Evolutionary conservation across 30 jellyfish, hydroid and myxozoan genomes (phyloP), one percentile per base, ranked within the genome.

Genomic region (Turritopsis dohrnii): DNA sequence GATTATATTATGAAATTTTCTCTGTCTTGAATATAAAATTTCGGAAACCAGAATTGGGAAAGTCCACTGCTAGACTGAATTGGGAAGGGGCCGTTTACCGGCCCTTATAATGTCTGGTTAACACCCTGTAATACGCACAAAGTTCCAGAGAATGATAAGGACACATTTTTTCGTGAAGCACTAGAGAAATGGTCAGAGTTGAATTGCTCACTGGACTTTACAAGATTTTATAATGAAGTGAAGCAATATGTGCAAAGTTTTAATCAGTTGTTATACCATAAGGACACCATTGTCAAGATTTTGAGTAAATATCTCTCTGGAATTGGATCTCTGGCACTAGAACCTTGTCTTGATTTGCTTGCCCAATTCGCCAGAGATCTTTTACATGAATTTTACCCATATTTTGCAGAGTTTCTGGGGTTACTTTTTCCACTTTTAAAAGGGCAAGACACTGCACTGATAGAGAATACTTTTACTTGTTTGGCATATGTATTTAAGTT

Each of bases 111-210:
- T n/a, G n/a, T n/a, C n/a, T n/a, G n/a, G n/a, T n/a, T n/a, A n/a
- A n/a, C n/a, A n/a, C n/a, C n/a, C n/a, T n/a, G n/a, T 8, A 89
- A 85, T 71, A 75, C 83, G 7, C 89, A 92, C 7, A 90, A 87
- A 26, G 83, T 92, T 54, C 96, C 98, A 5, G 95, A 85, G 18
- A 89, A 89, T 27, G 95, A 89, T 74, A 86, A 92, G 25, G 98
- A 92, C 28, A 88, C 98, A 30, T 92, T 88, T 76, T 92, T 92
- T 79, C 84, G 90, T 29, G 98, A 92, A 88, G 28, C 83, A n/a
- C 79, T 92, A 52, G 82, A 81, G 26, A 88, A 84, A 74, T 92
- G 96, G 98, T 18, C 81, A 8, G 96, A 88, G n/a, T 84, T 92
- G 81, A 88, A 92, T 80, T 92, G 98, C 54, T 76, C 96, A 16